Percentiles rank a stretch among this genome's conserved stretches.
phyloP scores from a whole-genome alignment of 1,140 invertebrate genomes.

The Drosophila watanabei region DNA sequence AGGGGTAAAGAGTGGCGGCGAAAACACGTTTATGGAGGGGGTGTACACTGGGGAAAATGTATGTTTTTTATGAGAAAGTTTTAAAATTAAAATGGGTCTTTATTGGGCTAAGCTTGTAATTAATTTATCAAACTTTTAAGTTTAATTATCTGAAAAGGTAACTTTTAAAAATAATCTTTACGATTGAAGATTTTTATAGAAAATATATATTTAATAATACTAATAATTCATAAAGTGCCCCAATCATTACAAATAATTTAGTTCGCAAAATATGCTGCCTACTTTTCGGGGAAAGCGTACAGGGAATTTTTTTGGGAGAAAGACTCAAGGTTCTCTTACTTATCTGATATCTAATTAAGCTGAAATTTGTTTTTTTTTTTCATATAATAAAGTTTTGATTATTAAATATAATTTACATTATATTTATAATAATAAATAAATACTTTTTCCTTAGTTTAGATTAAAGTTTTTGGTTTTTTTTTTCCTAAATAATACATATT shows the following conservation, averaged over 20 bases:
- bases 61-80: background rate
- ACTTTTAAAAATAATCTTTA: background rate
- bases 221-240: too few species aligned
- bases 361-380: too few species aligned
- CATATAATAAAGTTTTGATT: too few species aligned
- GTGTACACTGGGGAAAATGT: conserved; percentile 24
- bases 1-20: conserved; percentile 2
- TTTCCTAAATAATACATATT: too few species aligned
- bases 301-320: background rate
- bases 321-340: too few species aligned
- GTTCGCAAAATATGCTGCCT: background rate
- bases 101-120: background rate
- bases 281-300: background rate
- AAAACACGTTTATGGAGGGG: conserved; percentile 72
- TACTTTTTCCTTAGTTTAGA: too few species aligned
- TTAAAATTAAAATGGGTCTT: fast-evolving
- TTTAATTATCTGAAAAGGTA: background rate
- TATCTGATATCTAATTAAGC: too few species aligned
- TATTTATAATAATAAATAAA: too few species aligned
- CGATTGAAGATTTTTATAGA: background rate
- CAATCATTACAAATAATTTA: background rate
- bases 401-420: too few species aligned
- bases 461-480: too few species aligned
- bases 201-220: too few species aligned
- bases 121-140: background rate